Evolutionary conservation across 1,140 invertebrate genomes (phyloP), one percentile per base, ranked within the genome.

Genomic region (Belonocnema kinseyi): DNA sequence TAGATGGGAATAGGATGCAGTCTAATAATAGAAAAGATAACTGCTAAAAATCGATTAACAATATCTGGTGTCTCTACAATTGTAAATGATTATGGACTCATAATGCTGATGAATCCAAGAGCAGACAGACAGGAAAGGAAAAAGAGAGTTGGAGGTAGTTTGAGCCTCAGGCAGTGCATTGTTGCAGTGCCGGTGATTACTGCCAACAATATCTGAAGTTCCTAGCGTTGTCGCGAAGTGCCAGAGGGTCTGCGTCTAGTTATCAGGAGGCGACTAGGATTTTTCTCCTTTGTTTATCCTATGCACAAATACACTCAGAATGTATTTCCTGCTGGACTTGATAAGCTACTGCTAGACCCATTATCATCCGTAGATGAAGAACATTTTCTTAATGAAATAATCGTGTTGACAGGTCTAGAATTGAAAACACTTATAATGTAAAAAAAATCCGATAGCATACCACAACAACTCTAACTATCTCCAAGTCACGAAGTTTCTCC

Each of bases 141-240:
- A 51, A 71, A 72, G 26, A 73, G 50, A 40, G 54, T 19, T 10
- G 6, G 58, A 78, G 72, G 76, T 33, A 33, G 72, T 73, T 72
- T 66, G 54, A 77, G 79, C 82, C 79, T 61, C 16, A 72, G 80
- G 82, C 80, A 58, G 7, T 80, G 74, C 77, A 88, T 86, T 86
- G 85, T 85, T 80, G 76, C 80, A 80, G 73, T 76, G 73, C 66
- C 77, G 76, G 79, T 88, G 86, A 87, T 87, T 86, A 86, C 81
- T 75, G 46, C 74, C 72, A 46, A 73, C 61, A 21, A 72, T 52
- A 56, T 51, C 75, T 46, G 53, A 53, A 50, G 50, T 71, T 76
- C 53, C 76, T 52, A 71, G 58, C 75, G 76, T 81, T 72, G 58
- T 73, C 58, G 1, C 26, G 21, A 61, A 10, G n/a, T 16, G 74